Conservation (phyloP, 2,888 invertebrate genomes). For the Yponomeuta cagnagella region DNA sequence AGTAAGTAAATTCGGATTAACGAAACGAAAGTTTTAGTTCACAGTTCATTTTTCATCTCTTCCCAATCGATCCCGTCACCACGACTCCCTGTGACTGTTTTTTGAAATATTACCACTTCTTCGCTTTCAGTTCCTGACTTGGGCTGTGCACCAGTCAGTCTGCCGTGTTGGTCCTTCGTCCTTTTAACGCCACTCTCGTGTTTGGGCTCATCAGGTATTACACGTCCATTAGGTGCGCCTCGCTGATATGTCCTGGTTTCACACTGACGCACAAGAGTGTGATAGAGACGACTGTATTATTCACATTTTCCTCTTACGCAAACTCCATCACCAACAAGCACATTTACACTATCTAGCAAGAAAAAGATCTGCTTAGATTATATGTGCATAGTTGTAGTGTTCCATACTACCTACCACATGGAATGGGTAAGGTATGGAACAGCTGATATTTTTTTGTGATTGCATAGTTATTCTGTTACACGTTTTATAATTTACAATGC, state of each 20-base stretch:
- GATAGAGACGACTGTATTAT: conserved; percentile 26
- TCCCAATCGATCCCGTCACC: too few species aligned
- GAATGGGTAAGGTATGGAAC: too few species aligned
- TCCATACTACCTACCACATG: too few species aligned
- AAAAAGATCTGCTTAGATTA: too few species aligned
- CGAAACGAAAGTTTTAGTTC: too few species aligned
- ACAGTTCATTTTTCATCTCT: too few species aligned
- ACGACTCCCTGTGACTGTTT: too few species aligned
- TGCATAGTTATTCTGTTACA: too few species aligned
- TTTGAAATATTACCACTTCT: background rate
- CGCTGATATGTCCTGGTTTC: conserved; percentile 56
- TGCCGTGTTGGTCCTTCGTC: conserved; percentile 61
- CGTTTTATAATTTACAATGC: too few species aligned
- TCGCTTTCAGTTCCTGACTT: background rate
- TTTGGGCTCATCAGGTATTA: conserved; percentile 70
- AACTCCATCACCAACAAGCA: background rate
- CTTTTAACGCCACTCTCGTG: conserved; percentile 72
- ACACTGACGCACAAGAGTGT: conserved; percentile 30
- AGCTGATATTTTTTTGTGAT: too few species aligned
- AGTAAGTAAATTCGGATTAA: too few species aligned
- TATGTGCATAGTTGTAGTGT: too few species aligned
- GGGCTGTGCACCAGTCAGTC: background rate
- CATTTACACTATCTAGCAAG: background rate
- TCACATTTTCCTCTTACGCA: background rate
- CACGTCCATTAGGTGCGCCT: conserved; percentile 71